A percentile compares a stretch with the other conserved stretches of the same genome.
These are phyloP conservation scores for Lacerta viridis DNA, from an alignment of 2,797 vertebrate species.

Conservation along the genomic window DNA sequence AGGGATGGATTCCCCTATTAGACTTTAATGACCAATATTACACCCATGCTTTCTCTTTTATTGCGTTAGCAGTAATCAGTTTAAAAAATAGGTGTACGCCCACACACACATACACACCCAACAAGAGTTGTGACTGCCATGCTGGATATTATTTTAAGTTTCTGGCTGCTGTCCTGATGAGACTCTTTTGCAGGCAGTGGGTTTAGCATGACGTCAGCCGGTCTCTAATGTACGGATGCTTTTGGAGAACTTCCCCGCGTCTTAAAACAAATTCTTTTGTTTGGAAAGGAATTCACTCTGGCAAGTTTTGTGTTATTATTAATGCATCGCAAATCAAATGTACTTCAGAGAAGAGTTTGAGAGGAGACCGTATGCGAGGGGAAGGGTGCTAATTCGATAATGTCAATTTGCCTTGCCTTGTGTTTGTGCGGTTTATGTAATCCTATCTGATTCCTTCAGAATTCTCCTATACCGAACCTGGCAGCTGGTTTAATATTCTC, in stretches of 20 bases:
- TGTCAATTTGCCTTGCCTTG: neutral
- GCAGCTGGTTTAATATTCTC: constrained; percentile 52
- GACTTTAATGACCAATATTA: neutral
- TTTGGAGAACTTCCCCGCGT: constrained; percentile 27
- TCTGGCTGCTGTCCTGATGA: constrained; percentile 14
- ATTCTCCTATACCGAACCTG: constrained; percentile 37
- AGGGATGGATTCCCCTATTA: neutral
- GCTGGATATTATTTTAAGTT: constrained; percentile 28
- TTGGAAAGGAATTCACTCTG: constrained; percentile 10
- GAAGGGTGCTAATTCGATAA: constrained; percentile 59
- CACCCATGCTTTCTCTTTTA: neutral
- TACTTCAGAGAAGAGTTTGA: constrained; percentile 46
- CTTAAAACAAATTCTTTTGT: constrained; percentile 16
- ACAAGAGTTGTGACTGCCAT: neutral
- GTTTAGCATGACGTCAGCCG: constrained; percentile 6
- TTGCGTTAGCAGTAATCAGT: neutral
- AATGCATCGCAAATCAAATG: constrained; percentile 40
- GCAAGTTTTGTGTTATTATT: constrained; percentile 54
- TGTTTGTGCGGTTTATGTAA: constrained; percentile 24
- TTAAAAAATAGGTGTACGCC: neutral
- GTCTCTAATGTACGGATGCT: constrained; percentile 17
- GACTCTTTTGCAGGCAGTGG: neutral
- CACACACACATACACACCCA: neutral
- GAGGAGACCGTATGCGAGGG: constrained; percentile 52
- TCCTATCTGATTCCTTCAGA: constrained; percentile 55